Evolutionary conservation across 2,797 vertebrate species (phyloP).

Genomic region (Todus mexicanus): DNA sequence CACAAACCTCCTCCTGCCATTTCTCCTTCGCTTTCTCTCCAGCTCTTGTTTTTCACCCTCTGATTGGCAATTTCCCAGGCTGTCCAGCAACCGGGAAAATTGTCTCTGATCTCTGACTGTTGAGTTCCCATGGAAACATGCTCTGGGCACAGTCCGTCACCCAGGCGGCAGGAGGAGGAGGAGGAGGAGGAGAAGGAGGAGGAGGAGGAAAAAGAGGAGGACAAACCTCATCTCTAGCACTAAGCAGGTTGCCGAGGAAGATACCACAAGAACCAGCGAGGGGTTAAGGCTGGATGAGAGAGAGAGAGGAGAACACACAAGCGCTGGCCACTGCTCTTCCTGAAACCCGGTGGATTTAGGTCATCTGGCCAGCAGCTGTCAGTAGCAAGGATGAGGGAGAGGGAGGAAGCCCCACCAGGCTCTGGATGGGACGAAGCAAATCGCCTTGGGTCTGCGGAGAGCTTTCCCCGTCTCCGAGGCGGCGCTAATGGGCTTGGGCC

Average conservation of each 20-base stretch:
- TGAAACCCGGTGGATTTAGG: not conserved
- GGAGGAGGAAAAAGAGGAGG: too few relatives aligned
- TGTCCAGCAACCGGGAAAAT: slow-evolving; percentile 48
- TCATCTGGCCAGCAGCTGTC: not conserved
- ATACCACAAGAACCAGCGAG: not conserved
- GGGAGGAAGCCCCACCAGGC: too few relatives aligned
- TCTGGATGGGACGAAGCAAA: not conserved
- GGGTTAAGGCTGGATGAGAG: not conserved
- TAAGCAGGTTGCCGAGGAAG: not conserved
- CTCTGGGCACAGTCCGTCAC: slow-evolving; percentile 79
- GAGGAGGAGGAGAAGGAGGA: too few relatives aligned
- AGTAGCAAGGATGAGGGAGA: not conserved
- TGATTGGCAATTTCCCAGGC: slow-evolving; percentile 41
- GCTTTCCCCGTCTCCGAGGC: not conserved
- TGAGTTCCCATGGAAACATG: slow-evolving; percentile 85
- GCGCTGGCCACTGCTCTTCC: not conserved
- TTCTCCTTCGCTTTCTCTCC: not conserved
- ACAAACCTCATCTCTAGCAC: not conserved
- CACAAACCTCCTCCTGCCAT: not conserved
- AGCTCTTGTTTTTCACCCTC: slow-evolving; percentile 30
- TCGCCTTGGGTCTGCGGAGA: not conserved
- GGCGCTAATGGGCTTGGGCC: not conserved
- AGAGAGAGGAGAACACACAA: not conserved
- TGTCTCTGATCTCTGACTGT: slow-evolving; percentile 66
- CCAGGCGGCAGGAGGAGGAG: slow-evolving; percentile 69